Percentiles rank a stretch among this genome's conserved stretches.
Conservation (phyloP, 2,888 invertebrate genomes). For the Scaptomyza tumidula region DNA sequence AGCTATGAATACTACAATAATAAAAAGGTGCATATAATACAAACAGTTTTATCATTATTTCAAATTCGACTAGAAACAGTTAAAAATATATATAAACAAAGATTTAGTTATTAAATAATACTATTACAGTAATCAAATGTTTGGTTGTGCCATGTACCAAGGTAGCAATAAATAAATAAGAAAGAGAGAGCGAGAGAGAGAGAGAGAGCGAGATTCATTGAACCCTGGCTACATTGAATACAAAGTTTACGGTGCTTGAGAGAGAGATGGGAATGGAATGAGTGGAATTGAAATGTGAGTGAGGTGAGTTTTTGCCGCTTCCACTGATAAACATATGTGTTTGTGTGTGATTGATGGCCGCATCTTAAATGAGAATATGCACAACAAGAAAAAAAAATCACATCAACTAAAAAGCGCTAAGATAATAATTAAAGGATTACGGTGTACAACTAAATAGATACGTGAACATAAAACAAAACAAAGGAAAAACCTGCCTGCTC, state of each 20-base stretch:
- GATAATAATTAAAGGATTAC: constrained; percentile 17
- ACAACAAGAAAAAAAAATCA: constrained; percentile 14
- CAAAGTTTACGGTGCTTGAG: constrained; percentile 15
- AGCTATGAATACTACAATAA: constrained; percentile 47
- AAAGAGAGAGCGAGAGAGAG: neutral
- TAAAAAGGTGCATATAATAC: constrained; percentile 76
- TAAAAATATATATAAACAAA: constrained; percentile 40
- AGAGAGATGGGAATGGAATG: constrained; percentile 8
- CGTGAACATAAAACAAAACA: constrained; percentile 38
- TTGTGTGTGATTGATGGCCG: constrained; percentile 20
- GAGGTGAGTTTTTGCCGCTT: constrained; percentile 26
- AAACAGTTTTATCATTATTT: constrained; percentile 49
- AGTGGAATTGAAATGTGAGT: constrained; percentile 13
- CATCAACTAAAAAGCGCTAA: constrained; percentile 55
- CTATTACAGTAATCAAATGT: constrained; percentile 4
- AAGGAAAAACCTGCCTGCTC: constrained; percentile 77
- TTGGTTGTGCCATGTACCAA: constrained; percentile 31
- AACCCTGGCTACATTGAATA: constrained; percentile 39
- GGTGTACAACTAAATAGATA: constrained; percentile 40
- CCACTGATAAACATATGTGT: constrained; percentile 11
- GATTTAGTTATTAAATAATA: constrained; percentile 17
- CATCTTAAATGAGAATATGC: constrained; percentile 11
- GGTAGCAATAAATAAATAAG: constrained; percentile 8
- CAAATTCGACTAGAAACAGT: constrained; percentile 60
- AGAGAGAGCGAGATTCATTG: constrained; percentile 7